These are phyloP conservation scores for Clarias macrocephalus DNA, from an alignment of 2,113 vertebrate genomes.

Conservation along the genomic window DNA sequence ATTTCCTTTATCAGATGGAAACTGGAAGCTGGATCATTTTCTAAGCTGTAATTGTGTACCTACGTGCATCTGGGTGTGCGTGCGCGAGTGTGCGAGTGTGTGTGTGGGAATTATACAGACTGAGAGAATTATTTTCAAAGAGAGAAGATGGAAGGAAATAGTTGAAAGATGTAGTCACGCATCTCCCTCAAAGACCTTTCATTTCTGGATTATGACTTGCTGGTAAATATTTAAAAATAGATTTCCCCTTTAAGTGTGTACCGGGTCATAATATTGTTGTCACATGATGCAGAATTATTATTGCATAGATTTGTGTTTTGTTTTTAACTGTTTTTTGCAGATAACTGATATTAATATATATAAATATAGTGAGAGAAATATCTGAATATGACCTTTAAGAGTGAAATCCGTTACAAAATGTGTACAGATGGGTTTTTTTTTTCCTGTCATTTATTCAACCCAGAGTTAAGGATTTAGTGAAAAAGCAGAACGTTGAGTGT, in stretches of 20 bases:
- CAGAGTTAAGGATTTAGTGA: slow-evolving; percentile 13
- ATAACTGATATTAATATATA: not conserved
- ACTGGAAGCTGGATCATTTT: slow-evolving; percentile 48
- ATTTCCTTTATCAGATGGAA: slow-evolving; percentile 63
- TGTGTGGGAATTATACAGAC: slow-evolving; percentile 5
- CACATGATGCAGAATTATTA: slow-evolving; percentile 2
- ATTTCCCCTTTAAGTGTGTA: not conserved
- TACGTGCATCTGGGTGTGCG: slow-evolving; percentile 16
- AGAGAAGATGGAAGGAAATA: slow-evolving; percentile 10
- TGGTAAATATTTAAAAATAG: not conserved
- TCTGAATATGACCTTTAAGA: slow-evolving; percentile 15
- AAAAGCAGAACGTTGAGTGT: slow-evolving; percentile 9
- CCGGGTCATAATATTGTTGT: not conserved
- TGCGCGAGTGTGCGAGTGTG: slow-evolving; percentile 1
- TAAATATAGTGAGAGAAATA: not conserved
- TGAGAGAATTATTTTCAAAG: slow-evolving; percentile 29
- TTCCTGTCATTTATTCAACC: not conserved
- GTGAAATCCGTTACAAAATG: not conserved
- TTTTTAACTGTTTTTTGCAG: too few relatives aligned
- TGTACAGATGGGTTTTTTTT: not conserved
- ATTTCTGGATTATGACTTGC: slow-evolving; percentile 1
- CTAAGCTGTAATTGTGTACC: slow-evolving; percentile 35
- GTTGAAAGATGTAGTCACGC: slow-evolving; percentile 22
- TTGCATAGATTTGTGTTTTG: not conserved
- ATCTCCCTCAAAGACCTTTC: slow-evolving; percentile 9